phyloP scores from a whole-genome alignment of 2,797 vertebrate genomes.

The Philypnodon macrostomus region DNA sequence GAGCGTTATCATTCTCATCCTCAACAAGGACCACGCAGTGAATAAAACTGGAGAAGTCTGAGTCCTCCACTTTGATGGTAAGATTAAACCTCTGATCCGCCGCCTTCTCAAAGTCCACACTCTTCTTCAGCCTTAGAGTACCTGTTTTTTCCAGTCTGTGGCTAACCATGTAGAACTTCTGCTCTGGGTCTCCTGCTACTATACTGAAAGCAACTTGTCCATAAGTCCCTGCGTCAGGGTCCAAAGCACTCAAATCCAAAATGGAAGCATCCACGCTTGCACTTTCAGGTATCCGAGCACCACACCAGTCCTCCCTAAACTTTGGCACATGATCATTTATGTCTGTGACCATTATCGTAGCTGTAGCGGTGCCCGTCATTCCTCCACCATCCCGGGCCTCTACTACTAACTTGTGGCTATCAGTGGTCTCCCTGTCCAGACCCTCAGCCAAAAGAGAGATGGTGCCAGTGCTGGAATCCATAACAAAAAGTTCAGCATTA shows the following conservation, averaged over 20 bases:
- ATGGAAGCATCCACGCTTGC: constrained; percentile 68
- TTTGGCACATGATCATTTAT: constrained; percentile 84
- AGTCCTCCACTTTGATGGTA: constrained; percentile 83
- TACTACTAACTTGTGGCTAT: constrained; percentile 76
- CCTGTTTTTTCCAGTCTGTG: constrained; percentile 76
- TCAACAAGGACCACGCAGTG: constrained; percentile 82
- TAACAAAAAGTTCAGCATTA: constrained; percentile 75
- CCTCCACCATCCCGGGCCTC: constrained; percentile 88
- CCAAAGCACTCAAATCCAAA: constrained; percentile 79
- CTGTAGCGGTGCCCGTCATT: constrained; percentile 82
- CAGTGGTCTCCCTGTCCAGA: constrained; percentile 81
- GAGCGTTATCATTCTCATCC: constrained; percentile 86
- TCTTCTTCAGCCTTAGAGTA: constrained; percentile 79
- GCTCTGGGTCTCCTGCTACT: constrained; percentile 79
- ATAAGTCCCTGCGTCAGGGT: constrained; percentile 78
- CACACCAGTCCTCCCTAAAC: constrained; percentile 78
- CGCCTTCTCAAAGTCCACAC: constrained; percentile 84
- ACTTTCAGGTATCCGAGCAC: constrained; percentile 76
- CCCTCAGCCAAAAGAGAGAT: constrained; percentile 76
- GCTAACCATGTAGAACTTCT: constrained; percentile 84
- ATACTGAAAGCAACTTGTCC: constrained; percentile 82
- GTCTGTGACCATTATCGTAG: constrained; percentile 78
- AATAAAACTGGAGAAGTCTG: constrained; percentile 80
- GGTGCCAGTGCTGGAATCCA: constrained; percentile 81
- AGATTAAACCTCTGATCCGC: constrained; percentile 84